Evolutionary conservation across 2,797 vertebrate species (phyloP).

Genomic region (Loriculus beryllinus): DNA sequence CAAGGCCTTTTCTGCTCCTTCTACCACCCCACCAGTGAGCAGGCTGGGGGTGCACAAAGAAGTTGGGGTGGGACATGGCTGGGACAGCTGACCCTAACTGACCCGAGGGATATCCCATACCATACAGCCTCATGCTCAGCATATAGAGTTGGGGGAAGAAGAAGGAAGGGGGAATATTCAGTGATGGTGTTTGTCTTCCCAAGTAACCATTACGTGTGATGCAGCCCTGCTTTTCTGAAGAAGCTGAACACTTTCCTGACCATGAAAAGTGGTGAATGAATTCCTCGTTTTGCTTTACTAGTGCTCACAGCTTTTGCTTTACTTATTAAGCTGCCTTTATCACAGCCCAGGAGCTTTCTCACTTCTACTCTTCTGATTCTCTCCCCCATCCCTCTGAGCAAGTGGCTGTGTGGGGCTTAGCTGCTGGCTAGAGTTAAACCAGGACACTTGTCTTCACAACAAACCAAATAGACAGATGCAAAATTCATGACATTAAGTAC

Average conservation of each 20-base stretch:
- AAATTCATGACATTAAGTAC: background rate
- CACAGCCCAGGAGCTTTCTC: background rate
- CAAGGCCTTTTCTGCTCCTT: background rate
- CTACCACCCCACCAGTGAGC: background rate
- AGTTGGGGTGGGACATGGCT: background rate
- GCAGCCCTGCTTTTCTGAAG: background rate
- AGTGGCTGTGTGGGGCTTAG: background rate
- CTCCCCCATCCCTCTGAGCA: background rate
- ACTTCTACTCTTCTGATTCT: background rate
- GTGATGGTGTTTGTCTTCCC: background rate
- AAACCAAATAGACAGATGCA: background rate
- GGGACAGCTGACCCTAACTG: background rate
- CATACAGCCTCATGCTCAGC: fast-evolving
- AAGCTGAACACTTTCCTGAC: background rate
- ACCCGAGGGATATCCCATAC: background rate
- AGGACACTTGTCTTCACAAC: background rate
- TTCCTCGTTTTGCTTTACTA: background rate
- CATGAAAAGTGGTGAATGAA: background rate
- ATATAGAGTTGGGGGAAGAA: background rate
- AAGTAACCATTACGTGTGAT: background rate
- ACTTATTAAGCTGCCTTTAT: background rate
- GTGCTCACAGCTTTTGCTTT: background rate
- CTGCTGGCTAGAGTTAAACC: background rate
- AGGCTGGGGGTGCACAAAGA: background rate
- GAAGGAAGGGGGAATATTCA: background rate